Conservation (phyloP, 2,888 invertebrate genomes). For the Tenthredo livida region DNA sequence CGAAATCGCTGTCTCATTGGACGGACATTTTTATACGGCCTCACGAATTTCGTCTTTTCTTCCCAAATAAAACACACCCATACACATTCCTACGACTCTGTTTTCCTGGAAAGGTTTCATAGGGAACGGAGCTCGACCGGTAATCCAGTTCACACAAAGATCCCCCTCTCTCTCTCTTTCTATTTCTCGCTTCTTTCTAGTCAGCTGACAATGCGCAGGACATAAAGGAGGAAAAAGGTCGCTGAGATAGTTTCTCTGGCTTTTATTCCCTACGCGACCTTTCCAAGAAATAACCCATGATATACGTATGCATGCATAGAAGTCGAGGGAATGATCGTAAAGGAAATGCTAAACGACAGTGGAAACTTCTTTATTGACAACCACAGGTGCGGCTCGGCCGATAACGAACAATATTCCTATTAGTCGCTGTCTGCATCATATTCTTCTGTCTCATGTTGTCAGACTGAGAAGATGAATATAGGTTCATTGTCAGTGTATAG, state of each 20-base stretch:
- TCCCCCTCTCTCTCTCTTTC: background rate
- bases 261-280: background rate
- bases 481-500: too few species aligned
- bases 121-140: background rate
- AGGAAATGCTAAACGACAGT: background rate
- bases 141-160: background rate
- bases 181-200: background rate
- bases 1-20: background rate
- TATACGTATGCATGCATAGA: background rate
- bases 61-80: background rate
- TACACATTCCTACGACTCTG: background rate
- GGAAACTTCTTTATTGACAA: background rate
- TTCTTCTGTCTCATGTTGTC: background rate
- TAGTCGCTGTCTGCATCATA: background rate
- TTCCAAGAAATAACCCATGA: background rate
- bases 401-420: background rate
- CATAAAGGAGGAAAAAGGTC: background rate
- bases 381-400: background rate
- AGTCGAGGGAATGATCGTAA: background rate
- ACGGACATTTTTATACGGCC: background rate
- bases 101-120: conserved; percentile 10
- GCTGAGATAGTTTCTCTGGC: background rate
- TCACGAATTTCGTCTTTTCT: background rate
- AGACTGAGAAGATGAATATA: background rate
- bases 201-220: background rate